These are phyloP conservation scores for Phrynosoma blainvillii DNA, from an alignment of 2,113 vertebrate genomes.

Conservation along the genomic window DNA sequence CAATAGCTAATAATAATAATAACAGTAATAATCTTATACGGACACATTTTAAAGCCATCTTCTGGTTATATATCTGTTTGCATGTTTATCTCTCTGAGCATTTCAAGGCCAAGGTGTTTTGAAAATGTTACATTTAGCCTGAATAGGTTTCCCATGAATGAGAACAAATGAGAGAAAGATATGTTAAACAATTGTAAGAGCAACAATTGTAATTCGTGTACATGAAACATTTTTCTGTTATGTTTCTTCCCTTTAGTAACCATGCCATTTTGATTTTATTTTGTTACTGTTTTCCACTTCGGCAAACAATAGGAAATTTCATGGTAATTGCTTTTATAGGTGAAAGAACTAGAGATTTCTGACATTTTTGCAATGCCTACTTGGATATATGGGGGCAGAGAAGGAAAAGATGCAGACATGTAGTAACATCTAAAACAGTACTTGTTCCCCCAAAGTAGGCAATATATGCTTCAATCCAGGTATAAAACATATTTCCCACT, in stretches of 20 bases:
- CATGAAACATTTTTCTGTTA: constrained; percentile 27
- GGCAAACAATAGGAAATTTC: not conserved
- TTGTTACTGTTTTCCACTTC: not conserved
- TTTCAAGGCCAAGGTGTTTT: constrained; percentile 58
- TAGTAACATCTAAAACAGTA: not conserved
- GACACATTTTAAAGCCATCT: constrained; percentile 9
- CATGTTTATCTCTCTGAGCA: not conserved
- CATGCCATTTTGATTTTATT: constrained; percentile 31
- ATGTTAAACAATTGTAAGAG: constrained; percentile 50
- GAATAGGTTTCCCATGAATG: constrained; percentile 64
- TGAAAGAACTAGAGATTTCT: not conserved
- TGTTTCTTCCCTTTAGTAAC: constrained; percentile 46
- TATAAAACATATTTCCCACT: not conserved
- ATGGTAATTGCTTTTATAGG: not conserved
- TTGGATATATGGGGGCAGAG: not conserved
- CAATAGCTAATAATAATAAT: not conserved
- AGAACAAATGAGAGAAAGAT: constrained; percentile 47
- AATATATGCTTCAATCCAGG: not conserved
- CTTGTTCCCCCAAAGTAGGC: not conserved
- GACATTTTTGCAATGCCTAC: not conserved
- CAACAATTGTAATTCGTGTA: constrained; percentile 20
- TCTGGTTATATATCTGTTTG: constrained; percentile 31
- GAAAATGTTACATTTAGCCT: constrained; percentile 50
- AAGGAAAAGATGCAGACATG: not conserved
- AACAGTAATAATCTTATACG: not conserved